Conservation (phyloP, 2,888 invertebrate species). For the Melanostoma mellinum region DNA sequence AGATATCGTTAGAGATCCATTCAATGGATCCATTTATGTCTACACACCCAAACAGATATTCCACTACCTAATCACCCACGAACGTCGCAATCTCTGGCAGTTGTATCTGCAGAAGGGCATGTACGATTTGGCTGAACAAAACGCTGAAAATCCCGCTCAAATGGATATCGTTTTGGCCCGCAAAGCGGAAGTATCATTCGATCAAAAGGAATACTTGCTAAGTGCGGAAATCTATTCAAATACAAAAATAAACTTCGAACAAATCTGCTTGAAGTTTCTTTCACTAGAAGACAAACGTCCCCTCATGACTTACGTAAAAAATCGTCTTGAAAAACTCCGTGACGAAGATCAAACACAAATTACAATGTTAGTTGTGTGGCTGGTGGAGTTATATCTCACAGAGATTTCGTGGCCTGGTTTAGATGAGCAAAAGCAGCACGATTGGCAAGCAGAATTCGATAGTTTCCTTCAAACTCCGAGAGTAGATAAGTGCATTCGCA, state of each 20-base stretch:
- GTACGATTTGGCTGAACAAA: slow-evolving; percentile 94
- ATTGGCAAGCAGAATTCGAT: slow-evolving; percentile 89
- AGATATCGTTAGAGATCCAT: slow-evolving; percentile 90
- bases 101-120: slow-evolving; percentile 93
- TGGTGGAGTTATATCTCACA: slow-evolving; percentile 94
- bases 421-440: slow-evolving; percentile 82
- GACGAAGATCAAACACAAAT: slow-evolving; percentile 91
- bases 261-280: slow-evolving; percentile 93
- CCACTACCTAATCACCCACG: slow-evolving; percentile 91
- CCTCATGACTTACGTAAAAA: slow-evolving; percentile 92
- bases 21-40: slow-evolving; percentile 92
- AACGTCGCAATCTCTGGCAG: slow-evolving; percentile 94
- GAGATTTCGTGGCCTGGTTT: slow-evolving; percentile 87
- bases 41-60: slow-evolving; percentile 93
- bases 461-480: slow-evolving; percentile 88
- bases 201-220: slow-evolving; percentile 88
- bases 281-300: slow-evolving; percentile 90
- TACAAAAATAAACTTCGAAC: slow-evolving; percentile 96
- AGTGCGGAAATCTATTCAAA: slow-evolving; percentile 95
- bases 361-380: slow-evolving; percentile 97
- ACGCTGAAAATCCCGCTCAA: slow-evolving; percentile 90
- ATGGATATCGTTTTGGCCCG: slow-evolving; percentile 92
- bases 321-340: slow-evolving; percentile 89
- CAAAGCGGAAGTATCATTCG: slow-evolving; percentile 93
- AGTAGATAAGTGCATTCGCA: slow-evolving; percentile 90